Evolutionary conservation across 2,888 invertebrate species (phyloP).

Genomic region (Drosophila aldrichi): DNA sequence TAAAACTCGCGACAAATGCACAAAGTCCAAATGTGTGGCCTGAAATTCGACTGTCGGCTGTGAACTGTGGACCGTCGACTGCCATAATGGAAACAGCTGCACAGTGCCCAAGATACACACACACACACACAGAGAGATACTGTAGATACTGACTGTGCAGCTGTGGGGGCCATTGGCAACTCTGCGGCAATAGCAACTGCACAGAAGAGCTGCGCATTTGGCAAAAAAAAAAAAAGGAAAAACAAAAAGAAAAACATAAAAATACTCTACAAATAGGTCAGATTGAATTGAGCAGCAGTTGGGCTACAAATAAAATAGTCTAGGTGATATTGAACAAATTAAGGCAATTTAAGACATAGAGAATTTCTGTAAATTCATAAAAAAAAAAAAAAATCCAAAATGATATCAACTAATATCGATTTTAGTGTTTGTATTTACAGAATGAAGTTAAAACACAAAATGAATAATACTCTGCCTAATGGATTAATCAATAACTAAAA

Average conservation of each 20-base stretch:
- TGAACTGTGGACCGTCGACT: no score
- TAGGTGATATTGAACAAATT: background rate
- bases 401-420: no score
- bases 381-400: no score
- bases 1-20: conserved; percentile 61
- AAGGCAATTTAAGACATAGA: no score
- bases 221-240: background rate
- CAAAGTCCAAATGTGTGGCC: conserved; percentile 55
- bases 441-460: no score
- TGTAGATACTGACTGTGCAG: conserved; percentile 16
- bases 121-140: conserved; percentile 8
- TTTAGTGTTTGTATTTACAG: no score
- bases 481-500: no score
- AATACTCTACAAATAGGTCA: conserved; percentile 37
- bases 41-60: conserved; percentile 39
- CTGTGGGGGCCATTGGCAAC: conserved; percentile 68
- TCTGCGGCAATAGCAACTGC: conserved; percentile 68
- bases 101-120: conserved; percentile 29
- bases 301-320: rapidly evolving
- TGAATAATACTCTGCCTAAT: no score
- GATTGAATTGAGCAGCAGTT: background rate
- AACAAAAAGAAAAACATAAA: conserved; percentile 13
- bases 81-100: conserved; percentile 67
- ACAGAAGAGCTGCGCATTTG: conserved; percentile 70
- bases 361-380: no score